Evolutionary conservation across 2,113 vertebrate species (phyloP).

Genomic region (Ictidomys tridecemlineatus): DNA sequence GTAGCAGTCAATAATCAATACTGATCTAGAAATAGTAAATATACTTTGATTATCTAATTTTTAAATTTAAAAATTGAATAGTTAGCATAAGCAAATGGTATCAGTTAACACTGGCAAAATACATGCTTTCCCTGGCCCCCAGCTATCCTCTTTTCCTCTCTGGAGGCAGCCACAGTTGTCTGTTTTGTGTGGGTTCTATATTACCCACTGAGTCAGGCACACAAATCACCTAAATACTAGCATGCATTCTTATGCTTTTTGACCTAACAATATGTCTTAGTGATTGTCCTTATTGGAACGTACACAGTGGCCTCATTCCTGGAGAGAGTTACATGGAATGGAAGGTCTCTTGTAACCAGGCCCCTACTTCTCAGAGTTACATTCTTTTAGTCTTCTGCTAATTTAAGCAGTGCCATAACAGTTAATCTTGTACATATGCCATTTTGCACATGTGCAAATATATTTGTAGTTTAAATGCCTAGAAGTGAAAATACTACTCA

Average conservation of each 20-base stretch:
- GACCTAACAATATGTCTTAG: slow-evolving; percentile 22
- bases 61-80: slow-evolving; percentile 42
- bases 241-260: neutral
- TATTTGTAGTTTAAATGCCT: slow-evolving; percentile 66
- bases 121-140: neutral
- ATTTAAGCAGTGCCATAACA: neutral
- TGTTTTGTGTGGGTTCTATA: slow-evolving; percentile 30
- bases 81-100: neutral
- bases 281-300: neutral
- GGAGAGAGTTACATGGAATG: neutral
- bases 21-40: slow-evolving; percentile 36
- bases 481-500: slow-evolving; percentile 64
- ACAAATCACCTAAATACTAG: slow-evolving; percentile 12
- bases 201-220: neutral
- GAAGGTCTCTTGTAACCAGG: slow-evolving; percentile 30
- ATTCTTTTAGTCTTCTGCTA: slow-evolving; percentile 64
- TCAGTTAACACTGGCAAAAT: slow-evolving; percentile 46
- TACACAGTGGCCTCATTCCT: neutral
- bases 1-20: neutral
- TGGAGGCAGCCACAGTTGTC: slow-evolving; percentile 40
- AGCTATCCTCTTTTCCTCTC: neutral
- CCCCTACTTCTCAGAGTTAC: slow-evolving; percentile 48
- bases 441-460: slow-evolving; percentile 58
- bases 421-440: slow-evolving; percentile 43
- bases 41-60: slow-evolving; percentile 33